Evolutionary conservation across 2,888 invertebrate genomes (phyloP).

Genomic region (Cetonia aurata): DNA sequence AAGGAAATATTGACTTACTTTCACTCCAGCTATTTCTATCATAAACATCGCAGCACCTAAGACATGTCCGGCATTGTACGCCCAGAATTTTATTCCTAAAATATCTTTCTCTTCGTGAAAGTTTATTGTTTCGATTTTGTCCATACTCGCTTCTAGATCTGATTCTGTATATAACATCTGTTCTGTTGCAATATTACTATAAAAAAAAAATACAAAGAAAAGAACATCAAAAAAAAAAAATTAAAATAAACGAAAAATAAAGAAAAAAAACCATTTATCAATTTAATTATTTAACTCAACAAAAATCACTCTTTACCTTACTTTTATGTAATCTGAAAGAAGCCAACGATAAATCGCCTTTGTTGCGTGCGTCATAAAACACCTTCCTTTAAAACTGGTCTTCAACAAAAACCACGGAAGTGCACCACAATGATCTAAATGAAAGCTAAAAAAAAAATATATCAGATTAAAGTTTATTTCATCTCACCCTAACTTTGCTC

Average conservation of each 20-base stretch:
- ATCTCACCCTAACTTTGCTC: background rate
- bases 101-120: constrained; percentile 99
- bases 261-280: no score
- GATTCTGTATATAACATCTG: constrained; percentile 98
- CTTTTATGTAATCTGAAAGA: constrained; percentile 98
- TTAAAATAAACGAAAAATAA: no score
- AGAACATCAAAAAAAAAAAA: background rate
- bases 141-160: constrained; percentile 97
- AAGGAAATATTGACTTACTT: constrained; percentile 67
- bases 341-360: constrained; percentile 99
- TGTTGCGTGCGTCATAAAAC: constrained; percentile 99
- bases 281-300: no score
- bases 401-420: constrained; percentile 98
- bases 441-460: constrained; percentile 78
- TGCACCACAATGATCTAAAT: constrained; percentile 98
- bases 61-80: constrained; percentile 99
- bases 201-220: constrained; percentile 25
- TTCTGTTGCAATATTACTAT: constrained; percentile 95
- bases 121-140: constrained; percentile 98
- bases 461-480: background rate
- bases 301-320: constrained; percentile 71
- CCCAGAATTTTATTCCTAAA: constrained; percentile 97
- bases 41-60: constrained; percentile 99
- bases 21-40: constrained; percentile 99
- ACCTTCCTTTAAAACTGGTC: constrained; percentile 96